Conservation (phyloP, 2,888 invertebrate species). For the Andricus curvator region DNA sequence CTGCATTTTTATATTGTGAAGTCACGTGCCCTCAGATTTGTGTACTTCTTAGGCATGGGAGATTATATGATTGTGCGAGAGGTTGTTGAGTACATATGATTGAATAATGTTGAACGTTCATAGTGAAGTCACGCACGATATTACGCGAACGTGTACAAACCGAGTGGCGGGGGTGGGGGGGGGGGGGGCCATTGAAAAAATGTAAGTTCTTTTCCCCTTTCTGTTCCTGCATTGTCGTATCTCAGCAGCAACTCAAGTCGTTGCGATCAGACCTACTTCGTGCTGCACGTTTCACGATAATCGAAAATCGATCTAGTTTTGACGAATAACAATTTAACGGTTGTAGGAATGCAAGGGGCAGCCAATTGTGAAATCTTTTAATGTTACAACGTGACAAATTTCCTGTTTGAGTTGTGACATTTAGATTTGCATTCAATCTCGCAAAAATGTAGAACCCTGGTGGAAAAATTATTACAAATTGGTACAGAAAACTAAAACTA, state of each 20-base stretch:
- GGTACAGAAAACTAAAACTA: no score
- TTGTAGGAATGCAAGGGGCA: not conserved
- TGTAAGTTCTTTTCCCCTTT: constrained; percentile 8
- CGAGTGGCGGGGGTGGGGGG: not conserved
- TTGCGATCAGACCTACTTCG: not conserved
- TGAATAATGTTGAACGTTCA: constrained; percentile 23
- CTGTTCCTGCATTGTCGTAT: constrained; percentile 24
- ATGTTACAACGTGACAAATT: constrained; percentile 3
- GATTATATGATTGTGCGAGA: constrained; percentile 18
- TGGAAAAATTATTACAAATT: no score
- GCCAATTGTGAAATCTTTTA: not conserved
- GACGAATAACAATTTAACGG: constrained; percentile 14
- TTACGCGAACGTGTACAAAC: constrained; percentile 23
- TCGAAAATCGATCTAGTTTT: constrained; percentile 25
- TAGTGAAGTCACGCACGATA: constrained; percentile 37
- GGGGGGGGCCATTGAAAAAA: constrained; percentile 9
- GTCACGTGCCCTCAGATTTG: not conserved
- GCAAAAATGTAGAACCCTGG: not conserved
- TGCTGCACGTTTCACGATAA: constrained; percentile 33
- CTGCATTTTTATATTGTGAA: not conserved
- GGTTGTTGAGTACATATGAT: constrained; percentile 5
- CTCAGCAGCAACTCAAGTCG: constrained; percentile 8
- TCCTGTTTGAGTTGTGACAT: not conserved
- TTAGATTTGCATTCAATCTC: not conserved
- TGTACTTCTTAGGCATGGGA: not conserved